A percentile compares a stretch with the other conserved stretches of the same genome.
Conservation (phyloP, 2,888 invertebrate species). For the Callyntrura sp. region DNA sequence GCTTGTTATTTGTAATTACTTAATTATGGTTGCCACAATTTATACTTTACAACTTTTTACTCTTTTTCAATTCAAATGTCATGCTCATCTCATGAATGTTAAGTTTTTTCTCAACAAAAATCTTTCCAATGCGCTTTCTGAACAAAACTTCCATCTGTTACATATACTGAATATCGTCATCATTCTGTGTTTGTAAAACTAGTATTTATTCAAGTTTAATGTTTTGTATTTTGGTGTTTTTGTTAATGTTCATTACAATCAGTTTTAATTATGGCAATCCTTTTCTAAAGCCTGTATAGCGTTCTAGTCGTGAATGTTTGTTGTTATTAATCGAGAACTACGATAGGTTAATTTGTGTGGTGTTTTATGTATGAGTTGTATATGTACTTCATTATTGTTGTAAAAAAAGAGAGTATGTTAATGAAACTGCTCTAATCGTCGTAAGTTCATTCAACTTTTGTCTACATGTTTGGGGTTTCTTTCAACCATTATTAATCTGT, state of each 20-base stretch:
- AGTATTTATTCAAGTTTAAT: conserved; percentile 41
- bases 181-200: background rate
- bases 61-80: conserved; percentile 6
- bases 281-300: conserved; percentile 70
- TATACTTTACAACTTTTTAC: conserved; percentile 23
- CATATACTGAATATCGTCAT: background rate
- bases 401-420: background rate
- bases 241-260: conserved; percentile 58
- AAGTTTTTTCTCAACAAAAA: conserved; percentile 43
- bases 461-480: background rate
- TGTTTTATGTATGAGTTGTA: conserved; percentile 5
- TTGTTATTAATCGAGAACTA: conserved; percentile 15
- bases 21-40: background rate
- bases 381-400: background rate
- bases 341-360: background rate
- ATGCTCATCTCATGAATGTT: conserved; percentile 33
- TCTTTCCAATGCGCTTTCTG: conserved; percentile 51
- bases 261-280: conserved; percentile 69
- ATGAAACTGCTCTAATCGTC: background rate
- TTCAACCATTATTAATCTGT: background rate
- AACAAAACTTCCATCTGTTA: conserved; percentile 31
- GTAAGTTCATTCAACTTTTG: background rate
- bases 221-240: conserved; percentile 22
- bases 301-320: conserved; percentile 74
- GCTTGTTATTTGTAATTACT: background rate